These are phyloP conservation scores for Hydriomena furcata DNA, from an alignment of 2,888 invertebrate genomes.

Conservation along the genomic window DNA sequence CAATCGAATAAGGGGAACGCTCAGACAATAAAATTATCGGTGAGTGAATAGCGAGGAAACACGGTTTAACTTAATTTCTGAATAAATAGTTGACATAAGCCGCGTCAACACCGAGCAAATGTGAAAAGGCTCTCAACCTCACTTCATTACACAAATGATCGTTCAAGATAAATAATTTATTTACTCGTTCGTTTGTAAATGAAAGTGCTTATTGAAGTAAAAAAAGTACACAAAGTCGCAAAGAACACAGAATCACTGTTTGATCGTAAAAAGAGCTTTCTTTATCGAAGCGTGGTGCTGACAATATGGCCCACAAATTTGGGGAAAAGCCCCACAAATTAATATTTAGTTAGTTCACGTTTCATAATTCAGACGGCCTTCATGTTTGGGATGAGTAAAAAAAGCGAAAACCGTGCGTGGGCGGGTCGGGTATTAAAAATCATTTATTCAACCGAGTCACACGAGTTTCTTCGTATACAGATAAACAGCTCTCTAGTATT, in stretches of 20 bases:
- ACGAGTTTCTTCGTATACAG: background rate
- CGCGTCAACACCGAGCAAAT: too few relatives aligned
- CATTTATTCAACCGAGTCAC: slow-evolving; percentile 46
- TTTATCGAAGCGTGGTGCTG: background rate
- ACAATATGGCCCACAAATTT: slow-evolving; percentile 15
- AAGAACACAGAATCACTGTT: background rate
- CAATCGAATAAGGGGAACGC: too few relatives aligned
- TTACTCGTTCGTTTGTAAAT: background rate
- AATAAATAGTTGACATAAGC: too few relatives aligned
- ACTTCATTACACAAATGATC: too few relatives aligned
- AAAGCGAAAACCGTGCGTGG: slow-evolving; percentile 35
- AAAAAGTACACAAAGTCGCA: background rate
- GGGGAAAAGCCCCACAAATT: slow-evolving; percentile 8
- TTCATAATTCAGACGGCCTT: slow-evolving; percentile 60
- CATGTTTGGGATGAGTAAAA: slow-evolving; percentile 39
- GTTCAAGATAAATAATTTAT: background rate
- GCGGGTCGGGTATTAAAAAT: slow-evolving; percentile 45
- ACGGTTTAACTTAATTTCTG: too few relatives aligned
- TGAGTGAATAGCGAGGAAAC: too few relatives aligned
- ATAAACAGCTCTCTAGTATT: too few relatives aligned
- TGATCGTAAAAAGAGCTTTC: background rate
- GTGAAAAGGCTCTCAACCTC: too few relatives aligned
- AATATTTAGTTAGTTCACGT: slow-evolving; percentile 33
- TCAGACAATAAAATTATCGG: too few relatives aligned
- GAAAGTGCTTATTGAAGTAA: background rate